A percentile compares a stretch with the other conserved stretches of the same genome.
phyloP scores from a whole-genome alignment of 2,888 invertebrate genomes.

The Quadriops clusia region DNA sequence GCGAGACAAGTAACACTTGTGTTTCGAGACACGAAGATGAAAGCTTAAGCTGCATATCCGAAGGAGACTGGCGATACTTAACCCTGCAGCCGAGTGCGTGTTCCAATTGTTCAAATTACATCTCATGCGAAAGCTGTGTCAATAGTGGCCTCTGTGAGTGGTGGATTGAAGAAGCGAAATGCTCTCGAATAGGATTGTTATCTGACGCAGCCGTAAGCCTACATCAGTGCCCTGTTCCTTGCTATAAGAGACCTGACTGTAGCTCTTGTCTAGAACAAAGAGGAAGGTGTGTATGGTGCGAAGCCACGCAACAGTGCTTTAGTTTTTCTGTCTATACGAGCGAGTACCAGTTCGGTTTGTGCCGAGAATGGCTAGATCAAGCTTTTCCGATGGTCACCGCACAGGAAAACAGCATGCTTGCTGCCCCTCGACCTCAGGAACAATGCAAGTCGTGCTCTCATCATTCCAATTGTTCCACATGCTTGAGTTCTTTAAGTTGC shows the following conservation, averaged over 20 bases:
- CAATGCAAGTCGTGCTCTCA: constrained; percentile 73
- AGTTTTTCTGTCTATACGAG: constrained; percentile 93
- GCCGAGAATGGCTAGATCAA: constrained; percentile 86
- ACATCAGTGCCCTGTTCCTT: constrained; percentile 67
- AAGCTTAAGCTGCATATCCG: constrained; percentile 42
- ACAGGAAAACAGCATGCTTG: constrained; percentile 26
- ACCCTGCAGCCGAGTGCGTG: constrained; percentile 74
- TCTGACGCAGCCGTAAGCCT: constrained; percentile 51
- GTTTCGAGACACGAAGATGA: constrained; percentile 58
- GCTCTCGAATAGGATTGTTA: constrained; percentile 66
- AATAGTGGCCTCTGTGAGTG: constrained; percentile 69
- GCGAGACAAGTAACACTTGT: constrained; percentile 62
- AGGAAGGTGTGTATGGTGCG: constrained; percentile 92
- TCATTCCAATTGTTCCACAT: constrained; percentile 64
- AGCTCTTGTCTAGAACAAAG: constrained; percentile 71
- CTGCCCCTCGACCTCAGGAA: constrained; percentile 37
- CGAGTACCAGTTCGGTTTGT: constrained; percentile 86
- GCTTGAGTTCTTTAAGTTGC: constrained; percentile 74
- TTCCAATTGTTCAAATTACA: constrained; percentile 79
- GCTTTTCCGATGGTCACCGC: constrained; percentile 41
- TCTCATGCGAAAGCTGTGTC: constrained; percentile 78
- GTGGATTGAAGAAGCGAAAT: constrained; percentile 82
- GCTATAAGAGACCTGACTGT: constrained; percentile 65
- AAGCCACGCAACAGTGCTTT: constrained; percentile 83
- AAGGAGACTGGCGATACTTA: constrained; percentile 62